Conservation (phyloP, 2,888 invertebrate genomes). For the Lasioglossum zephyrum region DNA sequence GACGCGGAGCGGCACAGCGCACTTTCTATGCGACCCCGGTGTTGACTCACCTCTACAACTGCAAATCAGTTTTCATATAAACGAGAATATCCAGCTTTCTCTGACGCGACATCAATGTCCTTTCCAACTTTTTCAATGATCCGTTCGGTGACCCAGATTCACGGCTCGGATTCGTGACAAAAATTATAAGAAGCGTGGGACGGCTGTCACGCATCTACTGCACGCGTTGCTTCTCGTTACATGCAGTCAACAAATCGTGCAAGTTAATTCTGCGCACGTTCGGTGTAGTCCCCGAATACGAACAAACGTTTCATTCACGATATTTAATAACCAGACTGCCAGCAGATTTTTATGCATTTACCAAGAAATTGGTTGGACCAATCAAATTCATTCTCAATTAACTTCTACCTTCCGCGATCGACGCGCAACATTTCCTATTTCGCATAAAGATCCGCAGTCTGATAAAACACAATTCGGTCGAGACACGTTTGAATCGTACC, state of each 20-base stretch:
- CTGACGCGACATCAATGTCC: conserved; percentile 42
- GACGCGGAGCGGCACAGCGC: not conserved
- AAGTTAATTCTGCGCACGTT: not conserved
- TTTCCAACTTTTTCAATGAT: conserved; percentile 58
- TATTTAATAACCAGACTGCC: not conserved
- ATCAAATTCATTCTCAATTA: not conserved
- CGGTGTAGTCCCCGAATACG: not conserved
- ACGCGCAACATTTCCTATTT: not conserved
- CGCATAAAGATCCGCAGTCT: not conserved
- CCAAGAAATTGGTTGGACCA: not conserved
- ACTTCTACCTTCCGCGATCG: not conserved
- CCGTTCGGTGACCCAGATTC: conserved; percentile 48
- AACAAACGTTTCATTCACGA: conserved; percentile 9
- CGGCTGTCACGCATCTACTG: conserved; percentile 11
- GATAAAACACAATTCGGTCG: no score
- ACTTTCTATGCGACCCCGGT: conserved; percentile 6
- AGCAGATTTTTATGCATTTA: not conserved
- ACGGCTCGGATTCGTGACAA: conserved; percentile 34
- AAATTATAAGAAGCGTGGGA: conserved; percentile 44
- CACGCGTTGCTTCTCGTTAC: conserved; percentile 12
- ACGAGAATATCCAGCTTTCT: conserved; percentile 39
- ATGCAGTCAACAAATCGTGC: not conserved
- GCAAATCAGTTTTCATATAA: conserved; percentile 39
- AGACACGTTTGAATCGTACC: no score
- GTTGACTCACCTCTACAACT: conserved; percentile 23